A percentile compares a stretch with the other conserved stretches of the same genome.
These are phyloP conservation scores for Drosophila ananassae DNA, from an alignment of 1,140 invertebrate species.

Conservation along the genomic window DNA sequence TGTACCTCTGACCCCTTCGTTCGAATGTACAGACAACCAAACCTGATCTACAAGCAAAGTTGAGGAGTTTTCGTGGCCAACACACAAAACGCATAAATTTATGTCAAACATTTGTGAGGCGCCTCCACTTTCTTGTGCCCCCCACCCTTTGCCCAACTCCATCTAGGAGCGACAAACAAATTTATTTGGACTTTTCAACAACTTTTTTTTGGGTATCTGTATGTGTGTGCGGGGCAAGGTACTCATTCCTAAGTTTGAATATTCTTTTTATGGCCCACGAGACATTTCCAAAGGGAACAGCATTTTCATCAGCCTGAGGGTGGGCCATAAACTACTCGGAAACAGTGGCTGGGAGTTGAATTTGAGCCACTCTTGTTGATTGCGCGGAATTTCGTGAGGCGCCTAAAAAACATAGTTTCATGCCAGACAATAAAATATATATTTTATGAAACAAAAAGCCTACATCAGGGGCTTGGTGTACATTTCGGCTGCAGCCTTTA, in stretches of 20 bases:
- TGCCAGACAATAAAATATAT: slow-evolving; percentile 10
- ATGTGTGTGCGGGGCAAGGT: background rate
- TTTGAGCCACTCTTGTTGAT: slow-evolving; percentile 66
- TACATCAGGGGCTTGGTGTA: slow-evolving; percentile 16
- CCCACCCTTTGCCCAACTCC: background rate
- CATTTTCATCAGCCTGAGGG: slow-evolving; percentile 17
- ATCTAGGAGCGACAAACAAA: slow-evolving; percentile 58
- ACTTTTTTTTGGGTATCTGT: slow-evolving; percentile 54
- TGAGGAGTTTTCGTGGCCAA: slow-evolving; percentile 49
- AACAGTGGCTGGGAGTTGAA: slow-evolving; percentile 5
- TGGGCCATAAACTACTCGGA: slow-evolving; percentile 39
- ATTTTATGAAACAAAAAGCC: slow-evolving; percentile 3
- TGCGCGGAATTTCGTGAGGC: slow-evolving; percentile 26
- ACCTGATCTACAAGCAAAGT: slow-evolving; percentile 69
- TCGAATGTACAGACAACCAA: slow-evolving; percentile 11
- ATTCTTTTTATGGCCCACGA: slow-evolving; percentile 46
- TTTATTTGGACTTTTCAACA: slow-evolving; percentile 82
- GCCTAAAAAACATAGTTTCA: slow-evolving; percentile 15
- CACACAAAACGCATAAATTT: slow-evolving; percentile 81
- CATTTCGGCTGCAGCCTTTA: slow-evolving; percentile 18
- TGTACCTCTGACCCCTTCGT: background rate
- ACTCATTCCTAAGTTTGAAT: slow-evolving; percentile 8
- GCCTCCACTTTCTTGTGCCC: slow-evolving; percentile 22
- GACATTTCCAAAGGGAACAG: slow-evolving; percentile 8
- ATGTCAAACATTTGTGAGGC: slow-evolving; percentile 73